phyloP scores from a whole-genome alignment of 2,797 vertebrate genomes.

The Darevskia mixta region DNA sequence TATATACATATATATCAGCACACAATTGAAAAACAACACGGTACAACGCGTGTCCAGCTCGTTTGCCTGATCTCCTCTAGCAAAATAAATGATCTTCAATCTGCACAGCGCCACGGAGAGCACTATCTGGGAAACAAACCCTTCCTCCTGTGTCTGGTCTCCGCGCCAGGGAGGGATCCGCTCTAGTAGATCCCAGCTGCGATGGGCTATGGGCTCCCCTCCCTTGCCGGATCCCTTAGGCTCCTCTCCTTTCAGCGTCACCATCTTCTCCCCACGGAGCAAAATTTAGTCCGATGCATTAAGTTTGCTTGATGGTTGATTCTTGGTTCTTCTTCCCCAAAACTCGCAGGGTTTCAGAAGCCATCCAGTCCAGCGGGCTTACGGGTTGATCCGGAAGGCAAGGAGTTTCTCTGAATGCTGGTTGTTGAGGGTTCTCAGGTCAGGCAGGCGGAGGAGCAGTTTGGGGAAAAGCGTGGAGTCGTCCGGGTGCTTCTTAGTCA shows the following conservation, averaged over 20 bases:
- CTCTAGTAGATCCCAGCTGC: slow-evolving; percentile 51
- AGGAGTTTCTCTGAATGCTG: slow-evolving; percentile 91
- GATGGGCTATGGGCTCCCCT: slow-evolving; percentile 78
- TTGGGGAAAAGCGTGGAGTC: slow-evolving; percentile 89
- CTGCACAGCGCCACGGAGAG: neutral
- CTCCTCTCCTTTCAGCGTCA: slow-evolving; percentile 66
- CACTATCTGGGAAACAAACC: slow-evolving; percentile 8
- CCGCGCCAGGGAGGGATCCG: slow-evolving; percentile 15
- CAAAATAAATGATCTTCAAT: slow-evolving; percentile 38
- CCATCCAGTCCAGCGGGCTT: slow-evolving; percentile 16
- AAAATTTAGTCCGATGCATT: slow-evolving; percentile 81
- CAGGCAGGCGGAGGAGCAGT: slow-evolving; percentile 88
- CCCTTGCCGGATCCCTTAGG: slow-evolving; percentile 78
- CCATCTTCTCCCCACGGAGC: slow-evolving; percentile 16
- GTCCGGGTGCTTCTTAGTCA: slow-evolving; percentile 79
- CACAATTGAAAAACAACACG: slow-evolving; percentile 11
- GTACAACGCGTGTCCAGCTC: slow-evolving; percentile 8
- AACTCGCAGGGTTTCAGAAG: slow-evolving; percentile 16
- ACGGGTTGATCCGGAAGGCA: slow-evolving; percentile 87
- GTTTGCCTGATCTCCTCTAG: slow-evolving; percentile 21
- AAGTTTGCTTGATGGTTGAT: slow-evolving; percentile 73
- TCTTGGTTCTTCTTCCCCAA: neutral
- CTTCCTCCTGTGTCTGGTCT: slow-evolving; percentile 19
- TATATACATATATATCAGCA: neutral
- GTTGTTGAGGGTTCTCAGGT: slow-evolving; percentile 90